phyloP scores from a whole-genome alignment of 2,888 invertebrate genomes.

The Tridacna crocea region DNA sequence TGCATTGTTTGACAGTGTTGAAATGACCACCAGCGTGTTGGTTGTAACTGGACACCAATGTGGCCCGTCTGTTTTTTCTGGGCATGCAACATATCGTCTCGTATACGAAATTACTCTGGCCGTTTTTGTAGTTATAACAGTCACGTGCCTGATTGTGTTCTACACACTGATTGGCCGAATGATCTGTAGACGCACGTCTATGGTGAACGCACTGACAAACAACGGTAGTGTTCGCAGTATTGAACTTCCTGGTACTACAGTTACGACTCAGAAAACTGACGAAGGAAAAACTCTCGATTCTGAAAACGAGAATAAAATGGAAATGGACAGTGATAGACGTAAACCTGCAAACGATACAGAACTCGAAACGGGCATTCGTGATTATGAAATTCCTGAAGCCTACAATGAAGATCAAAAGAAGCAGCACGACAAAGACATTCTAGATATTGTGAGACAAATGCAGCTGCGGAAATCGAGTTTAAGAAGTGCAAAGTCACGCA shows the following conservation, averaged over 20 bases:
- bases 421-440: neutral
- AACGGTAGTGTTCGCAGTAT: neutral
- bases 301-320: neutral
- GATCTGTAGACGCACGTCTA: neutral
- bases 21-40: neutral
- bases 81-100: neutral
- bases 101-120: neutral
- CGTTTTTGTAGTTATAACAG: neutral
- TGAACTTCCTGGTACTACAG: neutral
- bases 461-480: neutral
- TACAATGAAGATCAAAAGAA: neutral
- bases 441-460: neutral
- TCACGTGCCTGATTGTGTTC: slow-evolving; percentile 11
- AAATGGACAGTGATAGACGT: neutral
- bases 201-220: neutral
- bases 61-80: neutral
- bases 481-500: slow-evolving; percentile 10
- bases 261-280: neutral
- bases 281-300: neutral
- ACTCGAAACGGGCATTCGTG: neutral
- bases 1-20: slow-evolving; percentile 14
- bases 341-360: neutral
- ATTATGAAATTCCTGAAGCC: neutral
- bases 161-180: slow-evolving; percentile 13
- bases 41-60: slow-evolving; percentile 8